phyloP scores from a whole-genome alignment of 2,797 vertebrate genomes.

The Pantherophis vulpinus region DNA sequence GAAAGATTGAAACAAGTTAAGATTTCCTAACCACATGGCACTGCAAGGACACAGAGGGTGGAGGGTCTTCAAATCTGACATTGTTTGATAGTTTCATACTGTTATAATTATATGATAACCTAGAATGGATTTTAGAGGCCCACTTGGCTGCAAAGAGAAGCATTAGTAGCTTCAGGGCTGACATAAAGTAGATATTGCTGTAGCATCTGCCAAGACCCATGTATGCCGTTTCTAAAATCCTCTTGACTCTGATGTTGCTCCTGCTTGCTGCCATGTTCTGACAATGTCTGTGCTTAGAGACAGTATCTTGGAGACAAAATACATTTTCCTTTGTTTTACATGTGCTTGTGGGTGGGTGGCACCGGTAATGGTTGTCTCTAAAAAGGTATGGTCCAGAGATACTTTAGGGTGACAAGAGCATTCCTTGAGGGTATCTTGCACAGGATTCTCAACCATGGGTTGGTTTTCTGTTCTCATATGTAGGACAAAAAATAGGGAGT shows the following conservation, averaged over 20 bases:
- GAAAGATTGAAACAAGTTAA: not conserved
- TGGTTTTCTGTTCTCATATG: not conserved
- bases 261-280: not conserved
- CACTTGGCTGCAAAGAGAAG: not conserved
- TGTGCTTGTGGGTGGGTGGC: not conserved
- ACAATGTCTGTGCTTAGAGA: not conserved
- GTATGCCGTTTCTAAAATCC: not conserved
- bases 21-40: not conserved
- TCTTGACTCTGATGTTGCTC: not conserved
- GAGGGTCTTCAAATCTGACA: not conserved
- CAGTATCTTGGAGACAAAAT: not conserved
- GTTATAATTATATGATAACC: not conserved
- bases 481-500: not conserved
- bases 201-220: not conserved
- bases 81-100: not conserved
- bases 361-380: not conserved
- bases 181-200: not conserved
- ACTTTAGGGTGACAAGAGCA: not conserved
- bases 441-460: not conserved
- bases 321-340: not conserved
- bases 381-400: not conserved
- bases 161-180: not conserved
- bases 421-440: not conserved
- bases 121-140: not conserved
- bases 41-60: not conserved